Conservation (phyloP, 2,888 invertebrate genomes). For the Seladonia tumulorum region DNA sequence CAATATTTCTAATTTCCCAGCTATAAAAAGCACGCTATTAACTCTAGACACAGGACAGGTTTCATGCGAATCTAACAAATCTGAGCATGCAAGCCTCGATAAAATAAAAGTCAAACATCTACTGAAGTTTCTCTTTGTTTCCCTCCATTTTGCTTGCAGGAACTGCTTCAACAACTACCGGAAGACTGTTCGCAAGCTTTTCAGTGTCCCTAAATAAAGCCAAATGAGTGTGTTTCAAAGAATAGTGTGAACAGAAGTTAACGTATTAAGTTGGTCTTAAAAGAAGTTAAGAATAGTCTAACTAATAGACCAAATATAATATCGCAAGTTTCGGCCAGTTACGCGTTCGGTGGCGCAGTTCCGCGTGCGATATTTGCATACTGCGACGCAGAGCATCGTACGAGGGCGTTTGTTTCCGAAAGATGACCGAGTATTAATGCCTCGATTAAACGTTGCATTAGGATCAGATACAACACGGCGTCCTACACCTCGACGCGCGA, state of each 20-base stretch:
- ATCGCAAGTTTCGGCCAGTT: neutral
- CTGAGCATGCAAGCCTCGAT: no score
- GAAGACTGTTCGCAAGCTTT: no score
- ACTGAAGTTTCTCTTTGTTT: no score
- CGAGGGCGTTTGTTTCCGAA: neutral
- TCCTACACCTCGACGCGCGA: slow-evolving; percentile 28
- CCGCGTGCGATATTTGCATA: slow-evolving; percentile 21
- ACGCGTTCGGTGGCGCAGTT: slow-evolving; percentile 11
- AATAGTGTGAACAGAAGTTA: no score
- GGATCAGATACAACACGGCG: neutral
- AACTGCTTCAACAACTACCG: no score
- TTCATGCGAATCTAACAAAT: no score
- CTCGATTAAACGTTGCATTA: slow-evolving; percentile 18
- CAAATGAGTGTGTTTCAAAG: no score
- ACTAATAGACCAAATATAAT: neutral
- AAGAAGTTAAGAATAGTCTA: neutral
- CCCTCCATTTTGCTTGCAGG: no score
- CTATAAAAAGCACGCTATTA: neutral
- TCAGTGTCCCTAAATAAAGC: no score
- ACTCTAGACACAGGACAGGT: no score
- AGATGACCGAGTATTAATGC: slow-evolving; percentile 10
- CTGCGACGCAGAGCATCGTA: neutral
- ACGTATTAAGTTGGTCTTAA: no score
- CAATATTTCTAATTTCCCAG: neutral
- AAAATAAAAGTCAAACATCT: no score